Base-by-base conservation (phyloP, 2,888 invertebrate species). In the Cantharis nigra region DNA sequence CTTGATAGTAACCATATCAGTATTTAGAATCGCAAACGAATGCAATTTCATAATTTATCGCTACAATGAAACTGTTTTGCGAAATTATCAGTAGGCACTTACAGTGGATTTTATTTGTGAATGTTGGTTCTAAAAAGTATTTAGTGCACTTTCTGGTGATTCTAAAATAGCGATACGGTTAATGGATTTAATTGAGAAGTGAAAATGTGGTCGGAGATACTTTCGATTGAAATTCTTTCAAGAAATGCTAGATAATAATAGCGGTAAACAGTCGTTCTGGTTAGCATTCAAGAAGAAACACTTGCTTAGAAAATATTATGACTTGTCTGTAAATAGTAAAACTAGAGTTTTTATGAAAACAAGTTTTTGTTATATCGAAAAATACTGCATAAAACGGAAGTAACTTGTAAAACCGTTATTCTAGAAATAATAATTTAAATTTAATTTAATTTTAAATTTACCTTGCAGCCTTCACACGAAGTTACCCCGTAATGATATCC, bases 401-500 rank as follows among this genome's bases (percentile, higher is more conserved):
- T 20, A 62, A 69, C 28, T 33, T n/a, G 69, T 9, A 69, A 30
- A 67, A n/a, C 73, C 73, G 73, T 73, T 69, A 74, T 7, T 70
- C 11, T 28, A 28, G 16, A 63, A 69, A 33, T n/a, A 30, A 72
- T 20, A 23, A 26, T 23, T 71, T 23, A 14, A 65, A 65, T 18
- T 23, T 9, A 65, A 65, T 18, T 23, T 9, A 23, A 20, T 23
- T 65, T 9, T 10, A 65, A 69, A 16, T 14, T 30, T 49, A 98
- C 98, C 95, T 98, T 98, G 90, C 98, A 98, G 83, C 98, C 98
- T 90, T 98, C 98, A 90, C 98, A 98, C 82, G 97, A 97, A 80
- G 98, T 98, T 83, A 98, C 98, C 73, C 98, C 98, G 93, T 98
- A 98, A 90, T 98, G 98, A 89, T 98, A 98, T 71, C 97, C 97